Evolutionary conservation across 2,888 invertebrate species (phyloP).

Genomic region (Temnothorax ravouxi): DNA sequence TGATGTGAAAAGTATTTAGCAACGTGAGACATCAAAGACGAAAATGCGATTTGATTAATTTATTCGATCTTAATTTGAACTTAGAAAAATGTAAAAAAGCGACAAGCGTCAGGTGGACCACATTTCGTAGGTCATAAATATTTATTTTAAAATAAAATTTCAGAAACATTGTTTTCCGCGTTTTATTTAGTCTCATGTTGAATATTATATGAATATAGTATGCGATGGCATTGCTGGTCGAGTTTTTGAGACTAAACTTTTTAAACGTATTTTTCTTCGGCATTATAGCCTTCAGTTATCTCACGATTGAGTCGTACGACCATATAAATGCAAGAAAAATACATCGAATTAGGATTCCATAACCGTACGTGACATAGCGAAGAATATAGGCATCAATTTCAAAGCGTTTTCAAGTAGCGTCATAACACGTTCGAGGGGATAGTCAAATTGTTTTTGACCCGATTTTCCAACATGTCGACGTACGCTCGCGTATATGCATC

Average conservation of each 20-base stretch:
- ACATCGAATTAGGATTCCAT: background rate
- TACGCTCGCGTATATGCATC: constrained; percentile 30
- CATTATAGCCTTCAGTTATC: background rate
- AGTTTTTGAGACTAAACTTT: background rate
- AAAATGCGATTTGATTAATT: background rate
- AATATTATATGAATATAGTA: background rate
- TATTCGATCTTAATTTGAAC: background rate
- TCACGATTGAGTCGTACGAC: constrained; percentile 52
- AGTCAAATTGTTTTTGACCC: constrained; percentile 74
- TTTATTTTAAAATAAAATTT: background rate
- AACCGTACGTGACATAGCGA: background rate
- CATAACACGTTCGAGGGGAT: constrained; percentile 61
- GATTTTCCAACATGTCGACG: constrained; percentile 61
- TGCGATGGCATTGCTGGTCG: background rate
- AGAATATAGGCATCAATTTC: constrained; percentile 54
- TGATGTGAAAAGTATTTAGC: background rate
- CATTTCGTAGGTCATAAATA: background rate
- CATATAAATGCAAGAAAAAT: constrained; percentile 74
- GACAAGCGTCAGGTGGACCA: background rate
- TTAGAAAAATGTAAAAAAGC: background rate
- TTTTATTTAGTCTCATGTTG: constrained; percentile 5
- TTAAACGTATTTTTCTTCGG: background rate
- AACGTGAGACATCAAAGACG: background rate
- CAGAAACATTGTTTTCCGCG: background rate
- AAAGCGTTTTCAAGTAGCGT: constrained; percentile 64